Base-by-base conservation (phyloP, 2,797 vertebrate genomes). In the Crenichthys baileyi region DNA sequence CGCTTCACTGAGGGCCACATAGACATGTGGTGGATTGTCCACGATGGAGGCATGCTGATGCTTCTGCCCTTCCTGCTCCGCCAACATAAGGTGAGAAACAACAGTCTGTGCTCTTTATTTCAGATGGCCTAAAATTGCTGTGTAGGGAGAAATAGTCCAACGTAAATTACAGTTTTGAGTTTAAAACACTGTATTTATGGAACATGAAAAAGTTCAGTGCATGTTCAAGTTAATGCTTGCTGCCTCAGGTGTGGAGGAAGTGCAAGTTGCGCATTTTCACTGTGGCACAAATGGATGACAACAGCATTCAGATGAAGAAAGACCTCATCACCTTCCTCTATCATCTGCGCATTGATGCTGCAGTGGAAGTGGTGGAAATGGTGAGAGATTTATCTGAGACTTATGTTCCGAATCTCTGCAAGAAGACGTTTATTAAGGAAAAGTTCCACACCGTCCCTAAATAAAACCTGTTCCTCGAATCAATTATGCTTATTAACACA, bases 241-340 rank as follows among this genome's bases (percentile, higher is more conserved):
- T 79, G 22, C 53, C 18, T 2, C 76, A 99, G 98, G 98, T 99
- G 31, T 99, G 98, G 98, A 97, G 97, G 85, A 99, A 99, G 90
- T 99, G 98, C 93, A 99, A 97, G 95, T 99, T 99, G 96, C 97
- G 98, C 3, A 99, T 99, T 94, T 99, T 99, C 92, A 99, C 98
- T 0, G 98, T 99, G 82, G 98, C 98, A 26, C 98, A 99, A 94
- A 96, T 99, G 96, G 98, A 99, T 0, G 98, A 99, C 92, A 99
- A 99, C 78, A 99, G 98, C 91, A 99, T 99, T 92, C 98, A 99
- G 95, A 99, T 99, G 98, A 99, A 98, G 91, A 99, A 99, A 90
- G 98, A 99, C 92, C 93, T 99, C 87, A 95, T 97, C 65, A 99
- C 95, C 0, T 99, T 99, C 93, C 96, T 99, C 72, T 99, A 99